Conservation (phyloP, 2,113 vertebrate species). For the Archocentrus centrarchus region DNA sequence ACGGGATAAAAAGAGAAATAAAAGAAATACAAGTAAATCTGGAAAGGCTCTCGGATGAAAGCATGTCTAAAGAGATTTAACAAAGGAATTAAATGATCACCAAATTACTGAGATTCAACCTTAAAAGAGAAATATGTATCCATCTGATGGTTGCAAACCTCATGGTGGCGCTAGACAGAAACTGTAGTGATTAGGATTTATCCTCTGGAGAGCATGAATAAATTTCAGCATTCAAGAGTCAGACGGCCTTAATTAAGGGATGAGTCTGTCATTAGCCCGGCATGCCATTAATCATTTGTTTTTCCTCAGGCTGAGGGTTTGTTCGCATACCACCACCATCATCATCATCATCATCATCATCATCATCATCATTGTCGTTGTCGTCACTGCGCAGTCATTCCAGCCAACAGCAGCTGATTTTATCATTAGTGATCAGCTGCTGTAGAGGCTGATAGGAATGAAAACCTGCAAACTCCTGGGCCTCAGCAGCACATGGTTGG, state of each 20-base stretch:
- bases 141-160: background rate
- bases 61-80: background rate
- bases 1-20: background rate
- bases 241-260: background rate
- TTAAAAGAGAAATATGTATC: background rate
- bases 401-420: conserved; percentile 59
- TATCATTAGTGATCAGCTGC: conserved; percentile 67
- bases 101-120: background rate
- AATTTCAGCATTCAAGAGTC: background rate
- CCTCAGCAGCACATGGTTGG: conserved; percentile 64
- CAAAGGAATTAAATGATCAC: background rate
- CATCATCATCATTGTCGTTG: background rate
- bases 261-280: conserved; percentile 30
- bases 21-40: background rate
- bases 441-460: conserved; percentile 51
- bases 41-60: background rate
- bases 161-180: background rate
- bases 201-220: background rate
- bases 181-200: background rate
- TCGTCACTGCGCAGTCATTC: conserved; percentile 17
- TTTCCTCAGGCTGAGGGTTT: conserved; percentile 8
- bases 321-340: conserved; percentile 11
- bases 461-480: conserved; percentile 63
- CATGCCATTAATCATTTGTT: conserved; percentile 49
- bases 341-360: background rate